phyloP scores from a whole-genome alignment of 2,797 vertebrate genomes.

The Psittacula derbiana region DNA sequence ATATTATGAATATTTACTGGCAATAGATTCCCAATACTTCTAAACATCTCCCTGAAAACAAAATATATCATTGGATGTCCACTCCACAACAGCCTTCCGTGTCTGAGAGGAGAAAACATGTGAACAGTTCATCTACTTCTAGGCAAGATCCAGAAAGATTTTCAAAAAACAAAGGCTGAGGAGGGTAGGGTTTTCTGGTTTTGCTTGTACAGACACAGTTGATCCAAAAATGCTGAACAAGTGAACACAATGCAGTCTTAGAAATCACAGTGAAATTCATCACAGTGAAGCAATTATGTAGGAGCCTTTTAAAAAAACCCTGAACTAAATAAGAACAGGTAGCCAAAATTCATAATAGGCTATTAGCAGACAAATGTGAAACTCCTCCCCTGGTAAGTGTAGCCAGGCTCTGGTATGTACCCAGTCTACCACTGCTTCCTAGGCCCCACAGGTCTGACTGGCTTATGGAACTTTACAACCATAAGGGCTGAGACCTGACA shows the following conservation, averaged over 20 bases:
- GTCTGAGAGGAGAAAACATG: not conserved
- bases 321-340: not conserved
- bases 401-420: fast-evolving
- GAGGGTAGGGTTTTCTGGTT: not conserved
- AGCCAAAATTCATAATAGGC: not conserved
- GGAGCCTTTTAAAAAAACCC: not conserved
- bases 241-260: not conserved
- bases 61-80: not conserved
- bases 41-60: constrained; percentile 17
- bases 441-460: not conserved
- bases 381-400: not conserved
- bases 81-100: not conserved
- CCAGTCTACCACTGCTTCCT: not conserved
- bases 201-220: not conserved
- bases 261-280: not conserved
- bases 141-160: not conserved
- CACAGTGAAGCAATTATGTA: not conserved
- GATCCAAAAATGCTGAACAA: not conserved
- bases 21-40: constrained; percentile 15
- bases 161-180: not conserved
- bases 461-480: not conserved
- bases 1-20: constrained; percentile 36
- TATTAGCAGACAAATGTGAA: not conserved
- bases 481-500: not conserved
- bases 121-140: not conserved